Conservation (phyloP, 2,888 invertebrate species). For the Pantelozetes paolii region DNA sequence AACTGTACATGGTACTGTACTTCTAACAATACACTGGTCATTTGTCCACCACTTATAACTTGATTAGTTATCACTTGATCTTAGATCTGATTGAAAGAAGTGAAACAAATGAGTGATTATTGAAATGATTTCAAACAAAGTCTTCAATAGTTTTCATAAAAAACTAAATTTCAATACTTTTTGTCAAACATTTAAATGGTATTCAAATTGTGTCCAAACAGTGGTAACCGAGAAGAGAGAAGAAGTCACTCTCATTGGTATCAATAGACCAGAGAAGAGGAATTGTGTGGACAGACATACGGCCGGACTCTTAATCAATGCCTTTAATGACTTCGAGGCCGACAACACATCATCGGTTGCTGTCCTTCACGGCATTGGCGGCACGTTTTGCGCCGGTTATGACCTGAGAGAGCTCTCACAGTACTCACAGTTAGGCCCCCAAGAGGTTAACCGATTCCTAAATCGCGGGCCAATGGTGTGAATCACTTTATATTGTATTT, state of each 20-base stretch:
- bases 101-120: too few species aligned
- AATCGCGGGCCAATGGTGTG: constrained; percentile 58
- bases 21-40: too few species aligned
- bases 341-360: constrained; percentile 67
- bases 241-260: constrained; percentile 70
- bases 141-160: too few species aligned
- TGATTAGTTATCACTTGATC: too few species aligned
- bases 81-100: too few species aligned
- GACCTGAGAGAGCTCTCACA: constrained; percentile 71
- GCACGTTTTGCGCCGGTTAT: constrained; percentile 87
- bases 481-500: neutral
- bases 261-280: constrained; percentile 75
- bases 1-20: too few species aligned
- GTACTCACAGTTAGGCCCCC: too few species aligned
- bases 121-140: too few species aligned
- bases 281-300: constrained; percentile 75
- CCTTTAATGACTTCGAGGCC: constrained; percentile 72
- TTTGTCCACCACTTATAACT: too few species aligned
- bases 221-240: constrained; percentile 61
- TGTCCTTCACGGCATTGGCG: constrained; percentile 80
- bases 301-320: constrained; percentile 64
- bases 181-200: neutral
- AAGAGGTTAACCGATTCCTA: constrained; percentile 37
- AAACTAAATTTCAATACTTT: too few species aligned
- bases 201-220: neutral